Percentiles rank a stretch among this genome's conserved stretches.
Evolutionary conservation across 1,140 invertebrate genomes (phyloP).

Genomic region (Chrysomallon squamiferum): DNA sequence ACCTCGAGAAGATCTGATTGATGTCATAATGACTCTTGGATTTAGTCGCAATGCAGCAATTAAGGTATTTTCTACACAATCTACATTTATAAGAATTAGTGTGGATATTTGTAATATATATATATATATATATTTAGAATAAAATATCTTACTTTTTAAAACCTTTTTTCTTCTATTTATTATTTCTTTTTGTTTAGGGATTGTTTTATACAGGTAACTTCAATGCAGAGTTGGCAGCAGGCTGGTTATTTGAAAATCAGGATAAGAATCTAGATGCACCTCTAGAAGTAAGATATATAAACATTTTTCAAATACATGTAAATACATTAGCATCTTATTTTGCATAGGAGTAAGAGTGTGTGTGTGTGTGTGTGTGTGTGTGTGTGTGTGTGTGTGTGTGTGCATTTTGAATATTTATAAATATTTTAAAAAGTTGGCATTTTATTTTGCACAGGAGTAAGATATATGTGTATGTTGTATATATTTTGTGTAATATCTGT

Average conservation of each 20-base stretch:
- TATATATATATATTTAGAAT: background rate
- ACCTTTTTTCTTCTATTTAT: background rate
- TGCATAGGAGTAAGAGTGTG: too few species aligned
- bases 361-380: background rate
- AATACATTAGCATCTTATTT: background rate
- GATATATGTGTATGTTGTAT: too few species aligned
- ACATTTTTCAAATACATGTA: background rate
- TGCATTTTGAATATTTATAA: background rate
- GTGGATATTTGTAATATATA: background rate
- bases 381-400: background rate
- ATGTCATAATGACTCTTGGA: slow-evolving; percentile 28
- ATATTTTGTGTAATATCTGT: too few species aligned
- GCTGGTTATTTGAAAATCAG: slow-evolving; percentile 68
- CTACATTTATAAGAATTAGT: background rate
- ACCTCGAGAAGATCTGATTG: slow-evolving; percentile 36
- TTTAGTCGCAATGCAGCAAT: slow-evolving; percentile 41
- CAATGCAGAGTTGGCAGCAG: slow-evolving; percentile 67
- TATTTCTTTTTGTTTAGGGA: slow-evolving; percentile 55
- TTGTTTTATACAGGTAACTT: slow-evolving; percentile 69
- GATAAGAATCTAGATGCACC: slow-evolving; percentile 61
- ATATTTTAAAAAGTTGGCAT: too few species aligned
- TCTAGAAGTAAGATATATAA: slow-evolving; percentile 39
- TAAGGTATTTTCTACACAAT: slow-evolving; percentile 20
- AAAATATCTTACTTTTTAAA: background rate
- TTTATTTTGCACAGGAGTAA: too few species aligned